Conservation (phyloP, 2,888 invertebrate genomes). For the Bugulina stolonifera region DNA sequence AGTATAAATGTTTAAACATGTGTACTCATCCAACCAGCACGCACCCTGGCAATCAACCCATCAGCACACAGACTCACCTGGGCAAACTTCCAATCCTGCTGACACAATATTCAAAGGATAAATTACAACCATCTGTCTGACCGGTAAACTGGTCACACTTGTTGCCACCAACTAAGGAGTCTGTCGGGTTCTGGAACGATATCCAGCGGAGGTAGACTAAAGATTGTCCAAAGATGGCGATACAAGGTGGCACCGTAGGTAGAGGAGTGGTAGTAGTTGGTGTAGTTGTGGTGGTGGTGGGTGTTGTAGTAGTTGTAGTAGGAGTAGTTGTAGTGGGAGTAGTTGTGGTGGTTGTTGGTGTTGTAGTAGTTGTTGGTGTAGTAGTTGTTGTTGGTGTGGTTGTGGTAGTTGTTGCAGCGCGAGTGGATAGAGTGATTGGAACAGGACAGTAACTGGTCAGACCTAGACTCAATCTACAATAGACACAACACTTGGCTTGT, state of each 20-base stretch:
- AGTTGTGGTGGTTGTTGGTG: constrained; percentile 26
- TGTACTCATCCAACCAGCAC: no score
- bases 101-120: not conserved
- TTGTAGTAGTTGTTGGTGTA: constrained; percentile 25
- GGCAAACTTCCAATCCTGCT: not conserved
- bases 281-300: constrained; percentile 4
- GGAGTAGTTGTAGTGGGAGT: constrained; percentile 16
- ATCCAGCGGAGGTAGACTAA: constrained; percentile 7
- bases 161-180: not conserved
- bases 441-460: not conserved
- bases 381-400: constrained; percentile 22
- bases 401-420: not conserved
- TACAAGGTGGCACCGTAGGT: not conserved
- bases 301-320: constrained; percentile 8
- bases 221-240: not conserved
- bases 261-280: constrained; percentile 3
- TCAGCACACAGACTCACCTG: not conserved
- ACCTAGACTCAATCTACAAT: not conserved
- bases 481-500: no score
- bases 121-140: not conserved
- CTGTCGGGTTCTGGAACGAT: not conserved
- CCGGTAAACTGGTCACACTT: not conserved
- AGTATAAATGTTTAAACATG: no score
- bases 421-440: constrained; percentile 3
- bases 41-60: no score